phyloP scores from a whole-genome alignment of 2,113 vertebrate genomes.

The Haemorhous mexicanus region DNA sequence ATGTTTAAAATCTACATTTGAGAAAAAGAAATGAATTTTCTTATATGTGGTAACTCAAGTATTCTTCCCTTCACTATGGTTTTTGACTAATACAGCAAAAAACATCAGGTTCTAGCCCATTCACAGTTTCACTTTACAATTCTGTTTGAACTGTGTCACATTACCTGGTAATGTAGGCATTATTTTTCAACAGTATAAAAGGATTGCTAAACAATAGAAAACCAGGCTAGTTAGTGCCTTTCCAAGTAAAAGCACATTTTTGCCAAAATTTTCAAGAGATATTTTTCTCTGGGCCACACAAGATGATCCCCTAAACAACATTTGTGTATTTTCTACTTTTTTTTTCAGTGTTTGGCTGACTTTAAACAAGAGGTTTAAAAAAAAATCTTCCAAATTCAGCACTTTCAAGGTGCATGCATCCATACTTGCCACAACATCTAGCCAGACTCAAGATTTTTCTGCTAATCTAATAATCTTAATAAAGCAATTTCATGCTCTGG shows the following conservation, averaged over 20 bases:
- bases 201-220: neutral
- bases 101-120: accelerated
- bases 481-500: slow-evolving; percentile 1
- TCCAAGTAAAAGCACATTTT: neutral
- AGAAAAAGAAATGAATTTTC: neutral
- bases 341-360: neutral
- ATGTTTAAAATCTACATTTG: neutral
- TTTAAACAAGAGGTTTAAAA: neutral
- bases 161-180: neutral
- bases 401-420: neutral
- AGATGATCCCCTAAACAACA: neutral
- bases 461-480: slow-evolving; percentile 6
- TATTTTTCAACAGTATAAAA: neutral
- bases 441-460: neutral
- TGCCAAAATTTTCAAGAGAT: neutral
- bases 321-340: neutral
- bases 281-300: neutral
- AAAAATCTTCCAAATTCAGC: neutral
- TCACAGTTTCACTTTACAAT: neutral
- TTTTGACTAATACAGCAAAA: neutral
- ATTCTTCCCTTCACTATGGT: neutral
- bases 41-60: neutral
- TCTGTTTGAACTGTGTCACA: neutral
- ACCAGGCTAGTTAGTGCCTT: neutral
- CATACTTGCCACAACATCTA: neutral